Evolutionary conservation across 1,140 invertebrate genomes (phyloP).

Genomic region (Polypedilum vanderplanki): DNA sequence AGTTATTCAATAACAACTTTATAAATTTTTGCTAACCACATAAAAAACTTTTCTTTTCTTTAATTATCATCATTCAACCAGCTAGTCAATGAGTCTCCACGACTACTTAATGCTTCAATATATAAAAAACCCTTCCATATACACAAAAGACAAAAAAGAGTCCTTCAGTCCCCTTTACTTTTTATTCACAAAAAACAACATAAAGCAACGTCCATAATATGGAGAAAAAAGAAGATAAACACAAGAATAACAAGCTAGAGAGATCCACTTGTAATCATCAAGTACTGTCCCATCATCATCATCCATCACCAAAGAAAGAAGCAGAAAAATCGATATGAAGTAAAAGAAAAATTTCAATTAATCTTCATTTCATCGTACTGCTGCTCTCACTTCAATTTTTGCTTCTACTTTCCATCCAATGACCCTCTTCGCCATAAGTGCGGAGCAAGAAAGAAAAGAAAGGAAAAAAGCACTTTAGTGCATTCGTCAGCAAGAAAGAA

Average conservation of each 20-base stretch:
- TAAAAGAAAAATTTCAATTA: slow-evolving; percentile 21
- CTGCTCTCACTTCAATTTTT: neutral
- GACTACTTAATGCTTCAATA: too few species aligned
- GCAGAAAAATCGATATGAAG: neutral
- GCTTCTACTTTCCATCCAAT: neutral
- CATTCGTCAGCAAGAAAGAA: slow-evolving; percentile 9
- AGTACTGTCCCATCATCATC: slow-evolving; percentile 16
- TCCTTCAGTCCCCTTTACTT: neutral
- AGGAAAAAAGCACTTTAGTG: neutral
- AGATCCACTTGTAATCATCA: neutral
- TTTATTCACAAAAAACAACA: neutral
- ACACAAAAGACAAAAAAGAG: neutral
- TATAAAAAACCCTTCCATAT: neutral
- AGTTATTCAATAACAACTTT: too few species aligned
- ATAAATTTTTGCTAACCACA: neutral
- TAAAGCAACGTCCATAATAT: neutral
- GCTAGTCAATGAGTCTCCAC: too few species aligned
- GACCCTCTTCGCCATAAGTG: neutral
- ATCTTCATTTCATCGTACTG: slow-evolving; percentile 11
- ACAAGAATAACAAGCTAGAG: neutral
- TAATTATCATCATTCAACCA: neutral
- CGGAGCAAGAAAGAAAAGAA: too few species aligned
- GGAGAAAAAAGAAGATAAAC: neutral
- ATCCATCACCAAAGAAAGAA: neutral
- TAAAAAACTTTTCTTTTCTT: neutral